Percentiles rank a stretch among this genome's conserved stretches.
Evolutionary conservation across 2,113 vertebrate species (phyloP).

Genomic region (Tachysurus vachellii): DNA sequence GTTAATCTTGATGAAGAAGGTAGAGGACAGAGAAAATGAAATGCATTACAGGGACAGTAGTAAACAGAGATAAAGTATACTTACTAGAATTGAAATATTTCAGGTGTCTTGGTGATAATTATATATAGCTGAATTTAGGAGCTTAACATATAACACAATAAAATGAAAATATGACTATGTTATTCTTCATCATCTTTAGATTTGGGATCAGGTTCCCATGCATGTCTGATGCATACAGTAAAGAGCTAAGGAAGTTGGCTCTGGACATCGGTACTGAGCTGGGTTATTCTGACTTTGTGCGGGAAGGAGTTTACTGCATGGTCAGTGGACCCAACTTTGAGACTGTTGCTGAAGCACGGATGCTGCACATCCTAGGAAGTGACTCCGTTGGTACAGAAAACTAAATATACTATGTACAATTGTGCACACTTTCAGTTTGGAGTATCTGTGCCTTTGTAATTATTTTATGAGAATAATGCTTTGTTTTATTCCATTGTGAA

Average conservation of each 20-base stretch:
- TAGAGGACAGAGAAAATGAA: neutral
- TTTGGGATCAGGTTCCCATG: constrained; percentile 75
- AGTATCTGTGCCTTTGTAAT: neutral
- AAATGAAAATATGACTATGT: neutral
- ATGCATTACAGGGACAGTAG: neutral
- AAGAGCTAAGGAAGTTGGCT: constrained; percentile 63
- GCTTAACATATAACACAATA: neutral
- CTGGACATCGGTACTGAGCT: constrained; percentile 64
- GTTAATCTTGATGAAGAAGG: neutral
- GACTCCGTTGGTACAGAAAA: constrained; percentile 73
- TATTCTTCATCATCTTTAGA: constrained; percentile 48
- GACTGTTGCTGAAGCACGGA: constrained; percentile 73
- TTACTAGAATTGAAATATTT: neutral
- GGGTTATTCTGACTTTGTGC: constrained; percentile 62
- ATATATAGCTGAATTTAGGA: neutral
- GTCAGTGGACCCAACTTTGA: constrained; percentile 77
- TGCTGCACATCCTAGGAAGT: constrained; percentile 71
- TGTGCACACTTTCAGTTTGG: neutral
- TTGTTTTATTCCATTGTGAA: neutral
- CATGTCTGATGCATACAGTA: constrained; percentile 75
- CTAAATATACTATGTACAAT: neutral
- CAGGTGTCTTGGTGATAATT: neutral
- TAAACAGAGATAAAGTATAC: neutral
- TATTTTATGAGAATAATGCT: neutral
- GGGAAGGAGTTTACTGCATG: constrained; percentile 76